Evolutionary conservation across 2,797 vertebrate genomes (phyloP).

Genomic region (Lophotriccus pileatus): DNA sequence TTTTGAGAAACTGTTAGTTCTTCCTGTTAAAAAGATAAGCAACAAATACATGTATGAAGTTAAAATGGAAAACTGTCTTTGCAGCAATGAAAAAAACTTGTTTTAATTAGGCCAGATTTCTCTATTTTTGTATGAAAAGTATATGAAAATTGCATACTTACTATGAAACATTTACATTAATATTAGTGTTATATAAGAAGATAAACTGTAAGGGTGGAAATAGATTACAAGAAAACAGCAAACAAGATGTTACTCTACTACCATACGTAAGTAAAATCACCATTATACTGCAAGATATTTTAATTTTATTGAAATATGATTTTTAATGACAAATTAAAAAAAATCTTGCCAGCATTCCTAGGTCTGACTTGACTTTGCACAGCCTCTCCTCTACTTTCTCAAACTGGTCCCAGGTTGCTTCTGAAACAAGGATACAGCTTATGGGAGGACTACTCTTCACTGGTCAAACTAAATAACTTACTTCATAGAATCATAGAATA

Average conservation of each 20-base stretch:
- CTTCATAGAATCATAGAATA: background rate
- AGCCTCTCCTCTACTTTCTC: background rate
- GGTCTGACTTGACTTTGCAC: background rate
- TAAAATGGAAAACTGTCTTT: background rate
- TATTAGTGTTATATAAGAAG: background rate
- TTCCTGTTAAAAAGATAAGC: background rate
- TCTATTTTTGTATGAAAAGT: background rate
- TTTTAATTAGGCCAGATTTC: background rate
- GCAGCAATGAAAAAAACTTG: background rate
- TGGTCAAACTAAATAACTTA: background rate
- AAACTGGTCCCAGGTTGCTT: background rate
- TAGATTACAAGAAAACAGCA: background rate
- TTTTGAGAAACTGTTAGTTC: background rate
- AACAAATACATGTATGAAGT: background rate
- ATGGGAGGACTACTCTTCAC: background rate
- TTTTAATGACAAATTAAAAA: background rate
- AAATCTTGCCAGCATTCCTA: background rate
- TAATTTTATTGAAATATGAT: background rate
- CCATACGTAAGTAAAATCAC: background rate
- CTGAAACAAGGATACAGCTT: background rate
- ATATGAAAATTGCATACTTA: background rate
- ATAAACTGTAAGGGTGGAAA: background rate
- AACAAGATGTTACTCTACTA: background rate
- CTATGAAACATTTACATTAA: background rate
- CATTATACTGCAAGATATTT: background rate